These are phyloP conservation scores for Melopsittacus undulatus DNA, from an alignment of 2,797 vertebrate genomes.

Conservation along the genomic window DNA sequence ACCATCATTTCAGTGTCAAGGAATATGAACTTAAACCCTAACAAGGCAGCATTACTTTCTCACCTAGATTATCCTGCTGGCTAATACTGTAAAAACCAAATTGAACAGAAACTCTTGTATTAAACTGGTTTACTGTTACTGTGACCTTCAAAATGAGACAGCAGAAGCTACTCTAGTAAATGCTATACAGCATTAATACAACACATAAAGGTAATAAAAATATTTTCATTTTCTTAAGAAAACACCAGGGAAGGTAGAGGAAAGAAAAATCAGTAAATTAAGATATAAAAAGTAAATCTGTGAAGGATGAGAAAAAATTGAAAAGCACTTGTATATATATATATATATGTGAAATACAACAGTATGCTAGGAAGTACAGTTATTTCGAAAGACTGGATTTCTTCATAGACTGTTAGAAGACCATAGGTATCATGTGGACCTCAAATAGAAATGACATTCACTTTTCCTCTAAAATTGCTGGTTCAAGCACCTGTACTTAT, in stretches of 20 bases:
- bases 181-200: constrained; percentile 17
- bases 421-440: background rate
- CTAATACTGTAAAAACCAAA: constrained; percentile 46
- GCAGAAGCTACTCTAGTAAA: constrained; percentile 34
- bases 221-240: background rate
- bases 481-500: background rate
- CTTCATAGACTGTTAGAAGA: background rate
- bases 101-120: background rate
- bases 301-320: background rate
- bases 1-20: constrained; percentile 16
- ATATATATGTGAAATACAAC: background rate
- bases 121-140: background rate
- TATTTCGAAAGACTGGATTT: background rate
- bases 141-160: background rate
- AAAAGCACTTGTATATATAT: background rate
- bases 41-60: constrained; percentile 49
- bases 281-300: background rate
- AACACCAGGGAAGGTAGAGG: background rate
- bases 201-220: background rate
- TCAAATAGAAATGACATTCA: background rate
- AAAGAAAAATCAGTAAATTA: background rate
- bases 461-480: background rate
- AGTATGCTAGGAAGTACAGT: background rate
- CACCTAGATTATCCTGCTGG: constrained; percentile 1
- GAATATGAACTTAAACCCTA: constrained; percentile 34